Base-by-base conservation (phyloP, 2,113 vertebrate species). In the Garra rufa region DNA sequence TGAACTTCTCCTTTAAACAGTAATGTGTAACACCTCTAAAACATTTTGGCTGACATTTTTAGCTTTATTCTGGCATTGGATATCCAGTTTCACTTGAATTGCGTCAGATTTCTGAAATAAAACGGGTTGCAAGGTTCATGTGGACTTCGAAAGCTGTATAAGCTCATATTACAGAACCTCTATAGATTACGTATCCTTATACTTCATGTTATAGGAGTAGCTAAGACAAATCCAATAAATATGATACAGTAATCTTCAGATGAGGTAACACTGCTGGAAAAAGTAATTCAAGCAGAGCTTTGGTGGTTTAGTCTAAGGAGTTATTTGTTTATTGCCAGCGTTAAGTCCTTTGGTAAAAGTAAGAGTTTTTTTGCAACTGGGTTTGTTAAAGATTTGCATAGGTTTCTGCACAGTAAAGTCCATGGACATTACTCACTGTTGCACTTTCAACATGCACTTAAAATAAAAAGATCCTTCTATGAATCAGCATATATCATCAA, bases 161-260 rank as follows among this genome's bases (percentile, higher is more conserved):
- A n/a, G n/a, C 75, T 77, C 28, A 41, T 38, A 15, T 77, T 57
- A 57, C 75, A 57, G 28, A 34, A 77, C 26, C 48, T 57, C 30
- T 59, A 77, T 77, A 57, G 75, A 77, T 77, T 77, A 77, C 13
- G 34, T 77, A 77, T 77, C 28, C 19, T n/a, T 77, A 38, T 57
- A n/a, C 75, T 77, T 57, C 73, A 50, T 57, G 75, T 77, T 77
- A 77, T 57, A 41, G 34, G 52, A 57, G 75, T 77, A 13, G 34
- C 30, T 57, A n/a, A 77, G 28, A 77, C 5, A 55, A 77, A 77
- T 77, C 52, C 48, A 77, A 77, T 77, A 52, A 55, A 77, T n/a
- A 24, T 38, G 75, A 77, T 13, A 24, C 28, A 41, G 48, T n/a
- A 14, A n/a, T 57, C 19, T n/a, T 34, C 11, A 4, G 30, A 77